phyloP scores from a whole-genome alignment of 2,888 invertebrate species.

The Amphiduros pacificus region DNA sequence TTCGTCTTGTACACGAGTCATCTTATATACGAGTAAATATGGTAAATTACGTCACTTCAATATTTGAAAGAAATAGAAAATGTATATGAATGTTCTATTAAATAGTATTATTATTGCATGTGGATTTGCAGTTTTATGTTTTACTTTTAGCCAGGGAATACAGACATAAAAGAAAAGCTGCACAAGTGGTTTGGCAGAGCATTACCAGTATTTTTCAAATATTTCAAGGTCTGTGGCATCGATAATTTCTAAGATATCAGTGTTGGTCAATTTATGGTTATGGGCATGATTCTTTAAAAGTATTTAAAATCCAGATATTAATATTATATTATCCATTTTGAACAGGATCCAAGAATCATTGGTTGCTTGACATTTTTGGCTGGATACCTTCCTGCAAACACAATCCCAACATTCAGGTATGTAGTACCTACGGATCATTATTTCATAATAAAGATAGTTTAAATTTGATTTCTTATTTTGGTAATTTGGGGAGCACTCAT shows the following conservation, averaged over 20 bases:
- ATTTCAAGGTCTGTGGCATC: conserved; percentile 44
- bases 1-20: too few relatives aligned
- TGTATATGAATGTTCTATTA: too few relatives aligned
- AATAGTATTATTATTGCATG: too few relatives aligned
- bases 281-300: neutral
- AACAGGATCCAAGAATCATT: conserved; percentile 36
- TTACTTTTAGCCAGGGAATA: conserved; percentile 31
- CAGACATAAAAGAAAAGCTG: conserved; percentile 34
- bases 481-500: too few relatives aligned
- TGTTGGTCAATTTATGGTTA: neutral
- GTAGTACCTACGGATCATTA: too few relatives aligned
- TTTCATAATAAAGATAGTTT: too few relatives aligned
- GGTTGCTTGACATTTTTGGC: conserved; percentile 39
- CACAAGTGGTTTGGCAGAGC: conserved; percentile 39
- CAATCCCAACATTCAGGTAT: conserved; percentile 44
- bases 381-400: conserved; percentile 39
- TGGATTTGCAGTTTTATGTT: too few relatives aligned
- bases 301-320: neutral
- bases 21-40: too few relatives aligned
- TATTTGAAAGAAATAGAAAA: too few relatives aligned
- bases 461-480: too few relatives aligned
- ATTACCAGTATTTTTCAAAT: conserved; percentile 40
- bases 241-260: too few relatives aligned
- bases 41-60: too few relatives aligned
- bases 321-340: conserved; percentile 6